A percentile compares a stretch with the other conserved stretches of the same genome.
Evolutionary conservation across 2,888 invertebrate genomes (phyloP).

Genomic region (Rhagophthalmus giganteus): DNA sequence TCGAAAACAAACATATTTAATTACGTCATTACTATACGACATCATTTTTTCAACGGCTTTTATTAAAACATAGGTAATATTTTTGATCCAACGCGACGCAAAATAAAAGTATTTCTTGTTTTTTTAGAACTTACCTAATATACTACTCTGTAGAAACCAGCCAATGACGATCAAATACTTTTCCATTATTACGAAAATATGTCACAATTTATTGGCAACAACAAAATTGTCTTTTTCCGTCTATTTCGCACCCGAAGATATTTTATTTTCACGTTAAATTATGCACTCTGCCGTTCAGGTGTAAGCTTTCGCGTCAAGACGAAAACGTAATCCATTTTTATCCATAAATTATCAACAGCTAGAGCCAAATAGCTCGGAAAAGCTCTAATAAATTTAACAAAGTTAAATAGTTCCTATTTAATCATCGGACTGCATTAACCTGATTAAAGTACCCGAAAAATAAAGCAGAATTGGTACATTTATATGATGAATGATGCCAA

Average conservation of each 20-base stretch:
- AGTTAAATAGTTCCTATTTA: conserved; percentile 20
- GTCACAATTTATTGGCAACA: conserved; percentile 9
- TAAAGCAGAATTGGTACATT: conserved; percentile 14
- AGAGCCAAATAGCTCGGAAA: conserved; percentile 8
- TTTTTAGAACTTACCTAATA: conserved; percentile 20
- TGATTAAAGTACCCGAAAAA: conserved; percentile 24
- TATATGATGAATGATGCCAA: conserved; percentile 26
- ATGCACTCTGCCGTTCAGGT: conserved; percentile 18
- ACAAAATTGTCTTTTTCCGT: conserved; percentile 5
- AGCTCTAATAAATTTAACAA: conserved; percentile 13
- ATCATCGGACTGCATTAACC: conserved; percentile 26
- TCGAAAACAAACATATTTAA: no score
- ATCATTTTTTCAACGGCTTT: no score
- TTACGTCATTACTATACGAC: no score
- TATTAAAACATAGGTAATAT: no score
- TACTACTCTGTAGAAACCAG: conserved; percentile 18
- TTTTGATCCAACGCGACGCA: no score
- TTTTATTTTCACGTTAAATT: conserved; percentile 21
- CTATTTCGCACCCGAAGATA: conserved; percentile 8
- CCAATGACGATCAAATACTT: conserved; percentile 21
- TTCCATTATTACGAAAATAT: conserved; percentile 19
- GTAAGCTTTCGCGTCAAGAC: conserved; percentile 22
- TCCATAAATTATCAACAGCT: conserved; percentile 19
- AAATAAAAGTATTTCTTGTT: no score
- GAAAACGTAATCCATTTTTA: conserved; percentile 20